Percentiles rank a stretch among this genome's conserved stretches.
Evolutionary conservation across 2,113 vertebrate genomes (phyloP).

Genomic region (Vicugna pacos): DNA sequence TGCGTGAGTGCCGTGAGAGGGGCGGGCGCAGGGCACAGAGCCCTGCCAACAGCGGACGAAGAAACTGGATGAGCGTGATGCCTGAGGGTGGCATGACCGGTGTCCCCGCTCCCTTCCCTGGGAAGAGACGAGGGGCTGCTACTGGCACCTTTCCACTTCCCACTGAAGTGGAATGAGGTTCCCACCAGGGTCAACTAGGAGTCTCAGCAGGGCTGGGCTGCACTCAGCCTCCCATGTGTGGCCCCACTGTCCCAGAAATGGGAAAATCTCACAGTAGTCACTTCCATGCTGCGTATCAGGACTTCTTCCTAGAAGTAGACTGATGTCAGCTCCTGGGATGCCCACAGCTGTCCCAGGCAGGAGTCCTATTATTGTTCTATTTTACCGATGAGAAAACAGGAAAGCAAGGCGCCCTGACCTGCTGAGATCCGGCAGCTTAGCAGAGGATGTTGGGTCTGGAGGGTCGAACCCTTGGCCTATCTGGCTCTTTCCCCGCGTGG

Average conservation of each 20-base stretch:
- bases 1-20: constrained; percentile 89
- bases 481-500: accelerated
- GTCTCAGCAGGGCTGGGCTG: accelerated
- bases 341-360: not conserved
- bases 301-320: not conserved
- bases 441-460: not conserved
- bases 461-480: no score
- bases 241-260: not conserved
- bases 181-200: not conserved
- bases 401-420: not conserved
- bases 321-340: no score
- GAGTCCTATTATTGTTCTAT: not conserved
- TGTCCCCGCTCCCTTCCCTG: not conserved
- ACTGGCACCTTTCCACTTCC: accelerated
- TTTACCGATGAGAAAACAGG: not conserved
- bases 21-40: not conserved
- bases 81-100: not conserved
- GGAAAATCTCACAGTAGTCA: accelerated
- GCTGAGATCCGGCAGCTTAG: not conserved
- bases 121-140: not conserved
- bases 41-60: not conserved
- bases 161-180: no score
- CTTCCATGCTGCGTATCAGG: accelerated
- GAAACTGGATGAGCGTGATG: accelerated
- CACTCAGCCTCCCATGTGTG: accelerated